Base-by-base conservation (phyloP, 2,888 invertebrate species). In the Protophormia terraenovae region DNA sequence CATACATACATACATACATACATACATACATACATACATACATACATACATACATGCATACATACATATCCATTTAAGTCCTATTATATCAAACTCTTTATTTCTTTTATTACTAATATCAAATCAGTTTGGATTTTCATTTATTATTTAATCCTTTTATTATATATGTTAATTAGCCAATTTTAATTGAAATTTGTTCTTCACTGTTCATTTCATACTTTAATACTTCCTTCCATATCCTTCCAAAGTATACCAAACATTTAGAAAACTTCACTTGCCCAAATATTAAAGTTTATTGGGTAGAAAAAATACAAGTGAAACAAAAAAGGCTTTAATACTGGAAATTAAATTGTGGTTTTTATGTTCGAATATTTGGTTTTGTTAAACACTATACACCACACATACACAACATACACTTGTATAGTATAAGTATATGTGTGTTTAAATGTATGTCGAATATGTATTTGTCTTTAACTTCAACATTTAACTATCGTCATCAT, bases 321-420 rank as follows among this genome's bases (percentile, higher is more conserved):
- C 76, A 60, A 76, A 84, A 77, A 77, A 16, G 66, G 58, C 71
- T 77, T 76, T 76, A 76, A 76, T 75, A 60, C 72, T 84, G 66
- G 66, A 84, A 84, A 84, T 84, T 67, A 77, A 77, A 84, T 77
- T 84, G 80, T 60, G 81, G 84, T 72, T 81, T 84, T 79, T 81
- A 81, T 84, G 72, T 60, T 67, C 69, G 69, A 79, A 79, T 75
- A 83, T 83, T 64, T 75, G 67, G 73, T 75, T 73, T 78, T 73
- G 78, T 78, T 67, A 69, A 83, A 75, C 67, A 69, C 50, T 24
- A n/a, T n/a, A 66, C 55, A 73, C 19, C 50, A 55, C 19, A 72
- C 41, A n/a, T 22, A 38, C 38, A 16, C 24, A 16, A 7, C 35
- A n/a, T 19, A 35, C 47, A 22, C 24, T 38, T 0, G 2, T 6